A percentile compares a stretch with the other conserved stretches of the same genome.
These are phyloP conservation scores for Plestiodon gilberti DNA, from an alignment of 2,113 vertebrate species.

Conservation along the genomic window DNA sequence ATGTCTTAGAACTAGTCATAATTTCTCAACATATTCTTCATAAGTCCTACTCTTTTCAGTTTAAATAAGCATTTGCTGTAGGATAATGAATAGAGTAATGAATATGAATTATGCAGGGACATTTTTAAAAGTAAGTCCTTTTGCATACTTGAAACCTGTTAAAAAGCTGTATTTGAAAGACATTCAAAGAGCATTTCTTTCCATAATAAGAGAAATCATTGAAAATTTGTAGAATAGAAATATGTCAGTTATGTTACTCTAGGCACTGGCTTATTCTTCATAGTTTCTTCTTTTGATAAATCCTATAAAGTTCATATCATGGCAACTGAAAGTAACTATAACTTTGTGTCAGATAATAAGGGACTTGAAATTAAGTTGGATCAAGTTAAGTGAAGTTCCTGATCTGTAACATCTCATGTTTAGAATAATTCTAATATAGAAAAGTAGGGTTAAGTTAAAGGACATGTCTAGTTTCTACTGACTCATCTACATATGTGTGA, in stretches of 20 bases:
- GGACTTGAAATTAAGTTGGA: neutral
- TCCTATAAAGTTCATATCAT: neutral
- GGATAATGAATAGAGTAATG: constrained; percentile 46
- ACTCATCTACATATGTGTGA: neutral
- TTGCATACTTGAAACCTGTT: constrained; percentile 62
- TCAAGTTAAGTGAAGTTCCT: neutral
- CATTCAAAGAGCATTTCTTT: constrained; percentile 57
- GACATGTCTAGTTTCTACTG: neutral
- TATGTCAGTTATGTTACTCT: constrained; percentile 49
- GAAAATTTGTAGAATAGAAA: constrained; percentile 38
- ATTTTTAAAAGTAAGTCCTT: constrained; percentile 60
- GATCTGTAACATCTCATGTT: constrained; percentile 13
- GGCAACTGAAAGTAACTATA: constrained; percentile 38
- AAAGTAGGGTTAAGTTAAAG: neutral
- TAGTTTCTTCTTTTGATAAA: constrained; percentile 29
- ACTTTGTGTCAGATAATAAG: constrained; percentile 20
- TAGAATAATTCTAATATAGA: neutral
- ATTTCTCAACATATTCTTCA: constrained; percentile 59
- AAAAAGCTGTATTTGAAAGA: constrained; percentile 63
- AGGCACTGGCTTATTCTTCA: constrained; percentile 38
- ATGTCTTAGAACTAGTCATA: constrained; percentile 63
- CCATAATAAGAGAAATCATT: constrained; percentile 53
- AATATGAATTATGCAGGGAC: constrained; percentile 59
- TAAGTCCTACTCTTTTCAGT: constrained; percentile 36
- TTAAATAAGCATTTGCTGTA: constrained; percentile 57